Evolutionary conservation across 2,888 invertebrate species (phyloP).

Genomic region (Eristalinus sepulchralis): DNA sequence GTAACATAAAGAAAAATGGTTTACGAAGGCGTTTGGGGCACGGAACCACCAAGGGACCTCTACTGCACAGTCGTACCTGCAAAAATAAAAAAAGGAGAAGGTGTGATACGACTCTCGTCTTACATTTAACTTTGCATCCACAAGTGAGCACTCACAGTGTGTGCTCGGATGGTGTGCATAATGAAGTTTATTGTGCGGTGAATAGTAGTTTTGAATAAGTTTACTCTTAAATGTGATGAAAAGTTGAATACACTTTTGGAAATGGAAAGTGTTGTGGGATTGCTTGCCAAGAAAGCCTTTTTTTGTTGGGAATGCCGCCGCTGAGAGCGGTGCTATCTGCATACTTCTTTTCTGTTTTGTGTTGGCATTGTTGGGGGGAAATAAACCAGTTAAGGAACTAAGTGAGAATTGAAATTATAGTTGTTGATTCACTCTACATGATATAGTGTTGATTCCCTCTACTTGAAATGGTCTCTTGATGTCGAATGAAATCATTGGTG

Average conservation of each 20-base stretch:
- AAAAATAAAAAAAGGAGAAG: constrained; percentile 24
- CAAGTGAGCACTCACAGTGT: background rate
- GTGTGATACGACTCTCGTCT: constrained; percentile 15
- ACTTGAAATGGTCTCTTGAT: too few species aligned
- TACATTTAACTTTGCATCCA: background rate
- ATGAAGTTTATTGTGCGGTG: background rate
- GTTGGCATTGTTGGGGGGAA: too few species aligned
- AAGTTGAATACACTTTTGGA: background rate
- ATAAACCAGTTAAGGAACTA: too few species aligned
- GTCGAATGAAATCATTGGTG: too few species aligned
- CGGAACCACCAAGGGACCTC: constrained; percentile 62
- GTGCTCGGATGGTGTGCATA: background rate
- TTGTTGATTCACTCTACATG: too few species aligned
- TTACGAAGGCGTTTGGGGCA: constrained; percentile 54
- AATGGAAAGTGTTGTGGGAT: too few species aligned
- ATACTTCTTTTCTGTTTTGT: too few species aligned
- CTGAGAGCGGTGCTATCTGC: too few species aligned
- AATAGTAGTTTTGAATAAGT: background rate
- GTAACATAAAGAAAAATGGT: constrained; percentile 60
- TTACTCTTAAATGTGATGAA: background rate
- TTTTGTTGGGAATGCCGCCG: background rate
- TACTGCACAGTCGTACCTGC: constrained; percentile 62
- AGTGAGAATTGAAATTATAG: too few species aligned
- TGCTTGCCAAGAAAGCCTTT: background rate
- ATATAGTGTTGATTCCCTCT: too few species aligned